phyloP scores from a whole-genome alignment of 2,888 invertebrate genomes.

The Tridacna gigas region DNA sequence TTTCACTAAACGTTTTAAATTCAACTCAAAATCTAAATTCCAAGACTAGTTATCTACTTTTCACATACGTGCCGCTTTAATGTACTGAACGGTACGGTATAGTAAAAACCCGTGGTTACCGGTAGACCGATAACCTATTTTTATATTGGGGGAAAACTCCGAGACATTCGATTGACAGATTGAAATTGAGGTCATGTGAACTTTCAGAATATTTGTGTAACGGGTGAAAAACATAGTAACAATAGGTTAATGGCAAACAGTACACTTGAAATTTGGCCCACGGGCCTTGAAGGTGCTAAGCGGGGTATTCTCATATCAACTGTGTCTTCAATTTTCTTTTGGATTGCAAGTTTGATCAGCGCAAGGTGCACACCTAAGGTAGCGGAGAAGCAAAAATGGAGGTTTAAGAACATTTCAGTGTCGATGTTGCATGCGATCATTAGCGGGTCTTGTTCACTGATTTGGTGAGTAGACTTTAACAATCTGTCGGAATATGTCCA shows the following conservation, averaged over 20 bases:
- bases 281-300: slow-evolving; percentile 59
- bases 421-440: slow-evolving; percentile 74
- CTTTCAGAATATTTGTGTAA: background rate
- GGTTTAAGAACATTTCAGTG: slow-evolving; percentile 77
- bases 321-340: slow-evolving; percentile 66
- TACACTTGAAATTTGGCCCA: slow-evolving; percentile 67
- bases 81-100: too few species aligned
- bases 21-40: too few species aligned
- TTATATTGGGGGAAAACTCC: background rate
- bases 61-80: too few species aligned
- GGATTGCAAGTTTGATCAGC: slow-evolving; percentile 49
- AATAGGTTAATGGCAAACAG: slow-evolving; percentile 15
- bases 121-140: too few species aligned
- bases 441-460: slow-evolving; percentile 70
- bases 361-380: slow-evolving; percentile 54
- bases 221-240: background rate
- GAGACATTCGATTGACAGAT: slow-evolving; percentile 1
- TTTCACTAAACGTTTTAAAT: too few species aligned
- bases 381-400: slow-evolving; percentile 67
- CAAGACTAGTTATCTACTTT: too few species aligned
- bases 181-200: slow-evolving; percentile 3
- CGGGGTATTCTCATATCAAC: slow-evolving; percentile 58
- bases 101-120: too few species aligned
- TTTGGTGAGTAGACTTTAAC: slow-evolving; percentile 65
- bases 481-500: too few species aligned